Evolutionary conservation across 2,797 vertebrate species (phyloP), one percentile per base, ranked within the genome.

Genomic region (Notoglanidium macrostoma): DNA sequence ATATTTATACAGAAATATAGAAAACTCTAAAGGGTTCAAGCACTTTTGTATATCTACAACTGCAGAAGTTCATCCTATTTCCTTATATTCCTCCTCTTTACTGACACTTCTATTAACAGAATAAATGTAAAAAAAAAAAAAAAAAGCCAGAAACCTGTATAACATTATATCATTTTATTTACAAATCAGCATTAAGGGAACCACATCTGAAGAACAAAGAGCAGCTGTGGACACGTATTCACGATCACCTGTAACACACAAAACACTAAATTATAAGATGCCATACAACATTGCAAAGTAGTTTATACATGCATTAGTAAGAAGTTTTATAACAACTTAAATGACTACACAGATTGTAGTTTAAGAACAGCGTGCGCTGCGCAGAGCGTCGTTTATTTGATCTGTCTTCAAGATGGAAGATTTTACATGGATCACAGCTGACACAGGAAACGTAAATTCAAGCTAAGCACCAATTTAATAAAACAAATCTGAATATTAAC

Each of bases 91-190:
- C 35, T 35, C 19, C 11, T 32, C 5, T 32, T 29, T 32, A n/a
- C n/a, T 32, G 17, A 51, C 1, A 2, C 35, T n/a, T 63, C 8
- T 46, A 44, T 81, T n/a, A 59, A 46, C 26, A 81, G 2, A 81
- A n/a, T 23, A 54, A 68, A 40, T 15, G 1, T 1, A 17, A 21
- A 68, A 61, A 44, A 80, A 55, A 70, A 59, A 17, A 21, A 68
- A 61, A 44, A 80, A 55, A 70, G 65, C 86, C 17, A 32, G 29
- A 84, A 10, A 7, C 7, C 84, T 85, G 65, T 44, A 55, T 57
- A 85, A 54, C 54, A 76, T 93, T 93, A 93, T 72, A 90, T 89
- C 80, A 92, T 91, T 98, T 98, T 98, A 99, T 98, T 98, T 96
- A 97, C 95, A 97, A 95, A 95, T 65, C 87, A 95, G 78, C 95